Conservation (phyloP, 2,888 invertebrate species). For the Thera obeliscata region DNA sequence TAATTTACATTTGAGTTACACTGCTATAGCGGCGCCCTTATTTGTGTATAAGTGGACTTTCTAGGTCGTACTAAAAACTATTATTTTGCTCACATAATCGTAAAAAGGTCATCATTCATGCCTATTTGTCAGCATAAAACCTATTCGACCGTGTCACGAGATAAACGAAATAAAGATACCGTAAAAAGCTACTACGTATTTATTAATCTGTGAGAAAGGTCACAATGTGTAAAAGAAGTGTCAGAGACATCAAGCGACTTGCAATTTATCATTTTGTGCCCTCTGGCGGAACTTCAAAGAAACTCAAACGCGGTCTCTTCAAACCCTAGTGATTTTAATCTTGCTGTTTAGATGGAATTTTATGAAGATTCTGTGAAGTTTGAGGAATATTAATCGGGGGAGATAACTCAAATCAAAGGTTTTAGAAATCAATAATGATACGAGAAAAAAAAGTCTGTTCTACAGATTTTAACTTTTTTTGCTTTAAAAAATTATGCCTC, state of each 20-base stretch:
- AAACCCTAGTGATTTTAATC: slow-evolving; percentile 72
- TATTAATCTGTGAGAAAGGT: slow-evolving; percentile 51
- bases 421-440: too few relatives aligned
- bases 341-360: slow-evolving; percentile 67
- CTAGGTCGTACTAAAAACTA: too few relatives aligned
- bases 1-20: too few relatives aligned
- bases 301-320: slow-evolving; percentile 58
- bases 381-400: slow-evolving; percentile 56
- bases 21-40: too few relatives aligned
- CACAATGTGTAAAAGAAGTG: slow-evolving; percentile 61
- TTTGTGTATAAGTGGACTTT: too few relatives aligned
- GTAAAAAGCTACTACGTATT: slow-evolving; percentile 23
- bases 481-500: too few relatives aligned
- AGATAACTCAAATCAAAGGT: slow-evolving; percentile 44
- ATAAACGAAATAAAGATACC: slow-evolving; percentile 69
- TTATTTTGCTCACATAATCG: not conserved
- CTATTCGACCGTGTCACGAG: slow-evolving; percentile 64
- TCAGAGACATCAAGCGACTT: slow-evolving; percentile 66
- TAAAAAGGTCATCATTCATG: not conserved
- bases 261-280: slow-evolving; percentile 71
- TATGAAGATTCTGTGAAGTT: slow-evolving; percentile 55
- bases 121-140: slow-evolving; percentile 59
- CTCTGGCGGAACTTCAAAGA: slow-evolving; percentile 66
- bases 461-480: too few relatives aligned
- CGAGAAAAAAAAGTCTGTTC: too few relatives aligned